phyloP scores from a whole-genome alignment of 2,113 vertebrate species.

The Marmota flaviventris region DNA sequence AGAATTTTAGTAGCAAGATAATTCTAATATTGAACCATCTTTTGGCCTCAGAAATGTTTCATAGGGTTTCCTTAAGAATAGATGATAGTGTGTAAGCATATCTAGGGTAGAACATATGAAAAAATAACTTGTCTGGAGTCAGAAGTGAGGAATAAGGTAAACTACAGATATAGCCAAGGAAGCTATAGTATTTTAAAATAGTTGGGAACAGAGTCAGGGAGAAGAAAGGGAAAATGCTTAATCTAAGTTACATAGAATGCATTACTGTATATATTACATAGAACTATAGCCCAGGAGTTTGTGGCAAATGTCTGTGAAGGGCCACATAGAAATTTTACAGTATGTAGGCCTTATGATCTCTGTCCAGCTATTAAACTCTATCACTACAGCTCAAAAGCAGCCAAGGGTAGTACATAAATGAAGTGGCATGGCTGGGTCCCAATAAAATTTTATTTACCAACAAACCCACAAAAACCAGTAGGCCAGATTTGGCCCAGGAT shows the following conservation, averaged over 20 bases:
- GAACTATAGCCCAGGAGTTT: not conserved
- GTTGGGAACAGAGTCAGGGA: not conserved
- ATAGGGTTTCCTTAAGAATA: not conserved
- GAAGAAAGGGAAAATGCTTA: conserved; percentile 13
- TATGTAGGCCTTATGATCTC: not conserved
- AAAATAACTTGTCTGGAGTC: not conserved
- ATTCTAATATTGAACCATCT: not conserved
- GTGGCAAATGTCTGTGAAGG: not conserved
- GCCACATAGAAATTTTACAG: not conserved
- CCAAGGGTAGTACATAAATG: not conserved
- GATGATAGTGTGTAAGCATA: not conserved
- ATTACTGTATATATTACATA: not conserved
- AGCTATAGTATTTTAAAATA: not conserved
- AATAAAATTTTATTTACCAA: conserved; percentile 10
- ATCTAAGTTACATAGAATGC: not conserved
- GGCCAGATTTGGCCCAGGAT: not conserved
- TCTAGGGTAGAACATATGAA: not conserved
- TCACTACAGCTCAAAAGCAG: not conserved
- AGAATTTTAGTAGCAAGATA: not conserved
- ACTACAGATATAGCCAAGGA: not conserved
- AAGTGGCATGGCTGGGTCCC: not conserved
- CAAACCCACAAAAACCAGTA: not conserved
- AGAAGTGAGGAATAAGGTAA: not conserved
- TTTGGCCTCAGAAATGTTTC: not conserved
- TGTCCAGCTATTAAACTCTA: not conserved